phyloP scores from a whole-genome alignment of 2,797 vertebrate genomes.

The Carduelis carduelis region DNA sequence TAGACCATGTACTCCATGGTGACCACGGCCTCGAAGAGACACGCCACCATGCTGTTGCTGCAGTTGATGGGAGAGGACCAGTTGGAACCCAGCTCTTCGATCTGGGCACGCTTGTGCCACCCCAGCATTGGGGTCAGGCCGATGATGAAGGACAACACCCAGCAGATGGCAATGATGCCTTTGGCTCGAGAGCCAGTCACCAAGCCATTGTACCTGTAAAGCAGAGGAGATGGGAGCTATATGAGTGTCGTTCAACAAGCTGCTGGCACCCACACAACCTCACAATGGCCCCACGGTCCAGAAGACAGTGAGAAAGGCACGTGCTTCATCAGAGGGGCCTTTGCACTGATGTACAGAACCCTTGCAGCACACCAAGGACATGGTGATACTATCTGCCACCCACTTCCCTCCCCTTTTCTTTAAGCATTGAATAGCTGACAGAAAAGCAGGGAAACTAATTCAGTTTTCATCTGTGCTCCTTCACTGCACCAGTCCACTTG shows the following conservation, averaged over 20 bases:
- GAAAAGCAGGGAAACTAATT: background rate
- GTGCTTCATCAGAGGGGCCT: background rate
- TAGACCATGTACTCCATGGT: slow-evolving; percentile 97
- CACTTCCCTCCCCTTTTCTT: background rate
- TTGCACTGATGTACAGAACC: background rate
- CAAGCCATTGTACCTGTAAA: slow-evolving; percentile 90
- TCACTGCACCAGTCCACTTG: background rate
- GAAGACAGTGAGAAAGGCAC: background rate
- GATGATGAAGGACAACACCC: slow-evolving; percentile 91
- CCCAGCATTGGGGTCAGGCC: slow-evolving; percentile 95
- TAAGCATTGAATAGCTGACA: background rate
- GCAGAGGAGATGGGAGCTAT: background rate
- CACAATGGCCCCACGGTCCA: background rate
- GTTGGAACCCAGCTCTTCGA: background rate
- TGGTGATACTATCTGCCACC: background rate
- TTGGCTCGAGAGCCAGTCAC: slow-evolving; percentile 88
- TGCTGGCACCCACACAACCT: background rate
- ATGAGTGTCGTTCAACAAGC: background rate
- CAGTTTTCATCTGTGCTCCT: background rate
- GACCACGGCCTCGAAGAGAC: slow-evolving; percentile 90
- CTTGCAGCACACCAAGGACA: background rate
- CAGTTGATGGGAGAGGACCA: slow-evolving; percentile 68
- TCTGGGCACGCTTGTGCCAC: slow-evolving; percentile 77
- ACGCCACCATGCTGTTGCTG: slow-evolving; percentile 76
- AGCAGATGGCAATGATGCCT: slow-evolving; percentile 91